Percentiles rank a stretch among this genome's conserved stretches.
phyloP scores from a whole-genome alignment of 2,797 vertebrate species.

The Lagodon rhomboides region DNA sequence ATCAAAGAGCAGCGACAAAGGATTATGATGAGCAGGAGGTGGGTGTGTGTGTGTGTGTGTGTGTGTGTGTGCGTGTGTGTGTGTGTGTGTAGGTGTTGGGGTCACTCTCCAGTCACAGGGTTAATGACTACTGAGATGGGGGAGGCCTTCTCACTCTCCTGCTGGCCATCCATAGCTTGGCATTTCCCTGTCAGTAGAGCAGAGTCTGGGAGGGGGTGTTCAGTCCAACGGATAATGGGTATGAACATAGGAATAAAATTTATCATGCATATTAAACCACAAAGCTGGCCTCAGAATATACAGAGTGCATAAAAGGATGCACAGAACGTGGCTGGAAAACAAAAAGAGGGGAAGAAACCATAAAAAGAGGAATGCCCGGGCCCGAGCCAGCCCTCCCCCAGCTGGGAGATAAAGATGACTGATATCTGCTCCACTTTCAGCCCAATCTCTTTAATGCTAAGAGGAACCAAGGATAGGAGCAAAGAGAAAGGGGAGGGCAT shows the following conservation, averaged over 20 bases:
- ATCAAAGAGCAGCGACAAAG: constrained; percentile 68
- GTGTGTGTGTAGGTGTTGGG: constrained; percentile 59
- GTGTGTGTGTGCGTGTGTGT: constrained; percentile 35
- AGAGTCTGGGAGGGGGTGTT: constrained; percentile 63
- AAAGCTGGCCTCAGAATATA: constrained; percentile 83
- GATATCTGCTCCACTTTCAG: constrained; percentile 84
- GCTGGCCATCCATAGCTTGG: constrained; percentile 62
- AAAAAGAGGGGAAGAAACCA: constrained; percentile 80
- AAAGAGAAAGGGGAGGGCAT: constrained; percentile 74
- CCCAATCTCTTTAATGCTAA: constrained; percentile 83
- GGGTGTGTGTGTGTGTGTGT: constrained; percentile 53
- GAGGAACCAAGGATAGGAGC: constrained; percentile 76
- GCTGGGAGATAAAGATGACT: constrained; percentile 87
- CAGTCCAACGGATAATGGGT: constrained; percentile 81
- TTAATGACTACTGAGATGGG: constrained; percentile 79
- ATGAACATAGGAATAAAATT: constrained; percentile 86
- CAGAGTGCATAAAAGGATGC: constrained; percentile 82
- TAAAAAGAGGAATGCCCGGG: constrained; percentile 82
- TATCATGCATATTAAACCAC: constrained; percentile 87
- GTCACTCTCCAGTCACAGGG: constrained; percentile 76
- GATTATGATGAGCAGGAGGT: constrained; percentile 67
- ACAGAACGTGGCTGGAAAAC: constrained; percentile 81
- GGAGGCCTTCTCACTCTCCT: constrained; percentile 73
- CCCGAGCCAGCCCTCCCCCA: constrained; percentile 78
- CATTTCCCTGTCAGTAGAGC: constrained; percentile 69